Base-by-base conservation (phyloP, 2,888 invertebrate species). In the Eupithecia centaureata region DNA sequence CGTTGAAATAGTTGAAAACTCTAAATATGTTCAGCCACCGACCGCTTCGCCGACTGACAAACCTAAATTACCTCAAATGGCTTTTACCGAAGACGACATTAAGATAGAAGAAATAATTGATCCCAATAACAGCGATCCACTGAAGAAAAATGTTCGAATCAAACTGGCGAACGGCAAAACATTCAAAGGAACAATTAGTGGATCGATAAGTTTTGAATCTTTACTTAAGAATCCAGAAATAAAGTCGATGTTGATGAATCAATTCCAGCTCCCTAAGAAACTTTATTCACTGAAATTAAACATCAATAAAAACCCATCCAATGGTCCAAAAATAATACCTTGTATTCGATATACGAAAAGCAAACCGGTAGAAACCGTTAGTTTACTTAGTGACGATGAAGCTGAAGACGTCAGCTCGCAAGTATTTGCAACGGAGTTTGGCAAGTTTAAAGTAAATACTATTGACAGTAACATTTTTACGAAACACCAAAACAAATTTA, bases 311-410 rank as follows among this genome's bases (percentile, higher is more conserved):
- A 78, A 76, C 35, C 32, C 69, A 10, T 70, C 62, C 33, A 73
- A 69, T 56, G 64, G 51, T 38, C 67, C 79, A 7, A 75, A 77
- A 72, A 72, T 80, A 67, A 27, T 82, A 15, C 77, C 79, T 25
- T 13, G 10, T 18, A 73, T 79, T 3, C 73, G 77, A 65, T 15
- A 30, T 18, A 77, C 82, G 51, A 76, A 78, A 61, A 77, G 85
- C n/a, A 68, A 76, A 33, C 30, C 81, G 30, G 65, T 84, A 51
- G 91, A 91, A 70, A 89, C 87, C 35, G 87, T 93, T 47, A 80
- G 88, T 78, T 83, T 93, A 67, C 77, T 92, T 10, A 92, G 91
- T 71, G 92, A 92, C 54, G 92, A 92, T 7, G 92, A 92, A 70
- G 86, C 88, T 13, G 82, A 80, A 8, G 64, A n/a, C n/a, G n/a